Evolutionary conservation across 2,113 vertebrate species (phyloP).

Genomic region (Melanerpes formicivorus): DNA sequence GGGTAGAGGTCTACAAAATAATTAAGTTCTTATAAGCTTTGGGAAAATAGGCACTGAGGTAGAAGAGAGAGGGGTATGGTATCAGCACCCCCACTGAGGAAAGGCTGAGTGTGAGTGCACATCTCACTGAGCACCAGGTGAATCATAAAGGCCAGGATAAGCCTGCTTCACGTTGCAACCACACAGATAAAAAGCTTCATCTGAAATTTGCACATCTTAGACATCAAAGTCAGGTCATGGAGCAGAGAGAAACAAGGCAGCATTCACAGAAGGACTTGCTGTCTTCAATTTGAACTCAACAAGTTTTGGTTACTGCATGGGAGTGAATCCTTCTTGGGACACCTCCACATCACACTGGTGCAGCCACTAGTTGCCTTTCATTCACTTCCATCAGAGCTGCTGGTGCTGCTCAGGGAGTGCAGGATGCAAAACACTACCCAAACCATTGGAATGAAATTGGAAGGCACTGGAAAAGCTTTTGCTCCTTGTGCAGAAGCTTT

Average conservation of each 20-base stretch:
- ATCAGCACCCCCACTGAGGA: rapidly evolving
- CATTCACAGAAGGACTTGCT: not conserved
- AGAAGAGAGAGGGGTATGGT: not conserved
- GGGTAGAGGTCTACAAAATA: conserved; percentile 8
- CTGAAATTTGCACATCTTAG: not conserved
- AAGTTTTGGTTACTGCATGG: not conserved
- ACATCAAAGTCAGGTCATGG: not conserved
- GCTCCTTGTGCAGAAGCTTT: not conserved
- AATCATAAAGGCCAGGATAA: not conserved
- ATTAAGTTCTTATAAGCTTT: not conserved
- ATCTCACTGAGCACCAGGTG: not conserved
- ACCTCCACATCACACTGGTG: rapidly evolving
- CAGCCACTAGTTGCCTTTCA: not conserved
- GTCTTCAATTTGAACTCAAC: not conserved
- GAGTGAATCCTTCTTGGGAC: not conserved
- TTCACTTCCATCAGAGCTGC: not conserved
- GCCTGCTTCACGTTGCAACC: not conserved
- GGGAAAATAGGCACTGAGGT: not conserved
- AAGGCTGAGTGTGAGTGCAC: rapidly evolving
- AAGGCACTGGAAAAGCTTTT: not conserved
- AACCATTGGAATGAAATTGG: not conserved
- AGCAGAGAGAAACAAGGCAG: not conserved
- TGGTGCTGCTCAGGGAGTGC: not conserved
- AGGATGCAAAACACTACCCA: not conserved
- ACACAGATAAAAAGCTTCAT: not conserved